These are phyloP conservation scores for Caenorhabditis uteleia DNA, from an alignment of 2,888 invertebrate genomes.

Conservation along the genomic window DNA sequence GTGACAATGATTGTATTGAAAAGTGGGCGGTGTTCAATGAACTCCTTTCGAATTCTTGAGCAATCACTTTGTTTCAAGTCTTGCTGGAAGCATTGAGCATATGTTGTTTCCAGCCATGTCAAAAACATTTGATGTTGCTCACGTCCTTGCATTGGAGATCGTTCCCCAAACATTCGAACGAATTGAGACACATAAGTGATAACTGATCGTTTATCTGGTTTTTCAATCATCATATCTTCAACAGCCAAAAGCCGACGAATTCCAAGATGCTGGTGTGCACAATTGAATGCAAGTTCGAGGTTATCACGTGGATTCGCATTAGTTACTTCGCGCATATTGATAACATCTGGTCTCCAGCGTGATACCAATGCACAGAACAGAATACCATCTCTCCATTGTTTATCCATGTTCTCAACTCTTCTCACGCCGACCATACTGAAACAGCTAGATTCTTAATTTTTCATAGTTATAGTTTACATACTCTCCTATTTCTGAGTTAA, in stretches of 20 bases:
- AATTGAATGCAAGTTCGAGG: constrained; percentile 65
- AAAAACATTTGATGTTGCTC: constrained; percentile 48
- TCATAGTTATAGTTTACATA: constrained; percentile 20
- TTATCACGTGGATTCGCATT: constrained; percentile 59
- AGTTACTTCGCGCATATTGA: constrained; percentile 62
- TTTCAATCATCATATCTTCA: constrained; percentile 65
- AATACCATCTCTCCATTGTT: constrained; percentile 67
- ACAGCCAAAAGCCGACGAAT: constrained; percentile 59
- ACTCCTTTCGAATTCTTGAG: constrained; percentile 56
- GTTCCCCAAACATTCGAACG: constrained; percentile 54
- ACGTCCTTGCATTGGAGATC: constrained; percentile 42
- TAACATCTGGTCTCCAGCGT: constrained; percentile 65
- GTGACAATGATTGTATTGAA: constrained; percentile 57
- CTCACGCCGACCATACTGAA: constrained; percentile 33
- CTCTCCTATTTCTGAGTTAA: constrained; percentile 64
- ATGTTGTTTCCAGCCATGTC: constrained; percentile 49
- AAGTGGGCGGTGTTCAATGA: constrained; percentile 57
- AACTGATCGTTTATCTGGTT: constrained; percentile 68
- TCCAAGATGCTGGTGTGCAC: constrained; percentile 65
- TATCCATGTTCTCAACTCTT: constrained; percentile 66
- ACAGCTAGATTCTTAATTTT: too few species aligned
- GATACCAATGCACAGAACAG: constrained; percentile 67
- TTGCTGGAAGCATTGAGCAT: constrained; percentile 22
- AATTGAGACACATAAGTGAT: constrained; percentile 70
- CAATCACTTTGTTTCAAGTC: constrained; percentile 28